Conservation (phyloP, 2,113 vertebrate species). For the Oostethus manadensis region DNA sequence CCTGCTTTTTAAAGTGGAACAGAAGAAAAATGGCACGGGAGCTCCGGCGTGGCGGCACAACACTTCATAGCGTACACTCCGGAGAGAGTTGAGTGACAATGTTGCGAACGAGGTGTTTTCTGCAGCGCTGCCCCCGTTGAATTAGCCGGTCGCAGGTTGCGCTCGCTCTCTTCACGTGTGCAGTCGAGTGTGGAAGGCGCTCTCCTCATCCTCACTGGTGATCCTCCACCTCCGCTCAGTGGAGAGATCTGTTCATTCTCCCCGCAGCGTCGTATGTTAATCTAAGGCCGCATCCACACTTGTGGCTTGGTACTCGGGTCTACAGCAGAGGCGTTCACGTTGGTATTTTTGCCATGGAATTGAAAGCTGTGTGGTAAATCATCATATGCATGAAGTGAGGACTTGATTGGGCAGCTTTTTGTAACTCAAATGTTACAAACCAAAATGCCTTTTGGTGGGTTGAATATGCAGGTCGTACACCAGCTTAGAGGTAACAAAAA, state of each 20-base stretch:
- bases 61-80: constrained; percentile 40
- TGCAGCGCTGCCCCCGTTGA: constrained; percentile 60
- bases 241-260: constrained; percentile 58
- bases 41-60: constrained; percentile 27
- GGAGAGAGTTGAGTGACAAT: constrained; percentile 53
- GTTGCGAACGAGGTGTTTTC: constrained; percentile 60
- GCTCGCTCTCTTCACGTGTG: constrained; percentile 65
- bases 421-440: too few relatives aligned
- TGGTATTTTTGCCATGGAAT: too few relatives aligned
- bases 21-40: neutral
- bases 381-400: too few relatives aligned
- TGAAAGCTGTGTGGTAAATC: too few relatives aligned
- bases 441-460: too few relatives aligned
- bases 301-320: too few relatives aligned
- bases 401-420: too few relatives aligned
- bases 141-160: constrained; percentile 66
- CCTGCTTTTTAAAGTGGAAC: neutral
- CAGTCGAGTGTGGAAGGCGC: constrained; percentile 61
- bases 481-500: too few relatives aligned
- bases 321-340: too few relatives aligned
- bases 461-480: too few relatives aligned
- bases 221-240: constrained; percentile 44
- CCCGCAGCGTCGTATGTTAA: constrained; percentile 50
- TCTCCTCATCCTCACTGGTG: constrained; percentile 61
- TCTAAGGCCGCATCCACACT: constrained; percentile 25